A percentile compares a stretch with the other conserved stretches of the same genome.
Evolutionary conservation across 1,140 invertebrate species (phyloP).

Genomic region (Campoletis sonorensis): DNA sequence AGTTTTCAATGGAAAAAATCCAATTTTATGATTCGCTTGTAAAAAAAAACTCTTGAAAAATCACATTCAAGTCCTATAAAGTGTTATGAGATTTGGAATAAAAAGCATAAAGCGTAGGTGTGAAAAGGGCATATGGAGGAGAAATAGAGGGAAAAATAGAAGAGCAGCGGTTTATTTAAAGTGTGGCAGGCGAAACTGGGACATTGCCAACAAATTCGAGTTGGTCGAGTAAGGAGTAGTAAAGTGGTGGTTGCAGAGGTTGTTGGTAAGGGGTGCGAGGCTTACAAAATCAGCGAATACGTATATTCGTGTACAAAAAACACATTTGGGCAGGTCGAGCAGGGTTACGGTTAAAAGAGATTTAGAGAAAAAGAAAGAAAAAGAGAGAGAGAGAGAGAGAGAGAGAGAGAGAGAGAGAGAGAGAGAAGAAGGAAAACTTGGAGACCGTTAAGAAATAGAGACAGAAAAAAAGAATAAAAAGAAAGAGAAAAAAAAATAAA

Average conservation of each 20-base stretch:
- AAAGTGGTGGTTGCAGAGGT: slow-evolving; percentile 69
- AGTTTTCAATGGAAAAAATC: neutral
- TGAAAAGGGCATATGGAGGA: neutral
- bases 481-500: slow-evolving; percentile 9
- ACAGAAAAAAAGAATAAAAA: neutral
- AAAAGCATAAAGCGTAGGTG: neutral
- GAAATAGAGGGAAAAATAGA: neutral
- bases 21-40: neutral
- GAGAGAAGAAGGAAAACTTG: slow-evolving; percentile 10
- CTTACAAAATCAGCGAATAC: slow-evolving; percentile 64
- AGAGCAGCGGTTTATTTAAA: slow-evolving; percentile 60
- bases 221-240: slow-evolving; percentile 70
- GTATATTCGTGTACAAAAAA: neutral
- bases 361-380: too few species aligned
- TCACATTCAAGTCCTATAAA: neutral
- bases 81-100: neutral
- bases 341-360: too few species aligned
- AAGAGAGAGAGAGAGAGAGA: neutral
- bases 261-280: slow-evolving; percentile 54
- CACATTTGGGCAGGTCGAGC: too few species aligned
- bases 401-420: neutral
- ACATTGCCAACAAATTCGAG: slow-evolving; percentile 73
- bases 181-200: slow-evolving; percentile 67
- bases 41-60: neutral
- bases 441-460: neutral